These are phyloP conservation scores for Alosa sapidissima DNA, from an alignment of 2,797 vertebrate species.

Conservation along the genomic window DNA sequence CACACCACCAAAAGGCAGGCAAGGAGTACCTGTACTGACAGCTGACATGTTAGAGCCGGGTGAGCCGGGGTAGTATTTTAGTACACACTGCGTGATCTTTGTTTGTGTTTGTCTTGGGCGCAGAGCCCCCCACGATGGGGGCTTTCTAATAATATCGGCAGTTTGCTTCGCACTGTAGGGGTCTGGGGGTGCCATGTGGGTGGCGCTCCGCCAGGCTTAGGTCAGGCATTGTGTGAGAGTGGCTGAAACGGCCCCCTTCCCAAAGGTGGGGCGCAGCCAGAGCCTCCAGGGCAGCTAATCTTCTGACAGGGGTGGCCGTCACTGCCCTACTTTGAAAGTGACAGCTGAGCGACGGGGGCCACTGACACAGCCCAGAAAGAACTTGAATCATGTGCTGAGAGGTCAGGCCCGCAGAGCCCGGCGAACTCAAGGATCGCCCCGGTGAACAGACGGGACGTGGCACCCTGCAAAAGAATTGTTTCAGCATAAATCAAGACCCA, in stretches of 20 bases:
- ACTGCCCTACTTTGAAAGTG: conserved; percentile 61
- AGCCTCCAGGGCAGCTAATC: neutral
- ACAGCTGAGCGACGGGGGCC: conserved; percentile 64
- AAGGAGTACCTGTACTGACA: conserved; percentile 23
- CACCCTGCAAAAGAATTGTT: neutral
- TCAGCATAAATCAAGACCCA: neutral
- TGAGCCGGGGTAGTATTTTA: conserved; percentile 29
- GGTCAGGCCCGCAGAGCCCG: neutral
- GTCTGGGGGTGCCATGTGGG: conserved; percentile 23
- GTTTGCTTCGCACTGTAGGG: conserved; percentile 37
- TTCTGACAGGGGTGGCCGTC: conserved; percentile 29
- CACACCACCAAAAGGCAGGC: neutral
- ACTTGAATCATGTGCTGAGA: conserved; percentile 48
- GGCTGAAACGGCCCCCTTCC: conserved; percentile 56
- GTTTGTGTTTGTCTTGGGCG: conserved; percentile 36
- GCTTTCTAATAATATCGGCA: conserved; percentile 47
- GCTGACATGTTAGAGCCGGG: conserved; percentile 33
- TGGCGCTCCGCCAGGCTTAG: conserved; percentile 43
- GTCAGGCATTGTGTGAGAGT: conserved; percentile 50
- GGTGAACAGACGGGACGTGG: neutral
- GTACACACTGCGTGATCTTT: conserved; percentile 18
- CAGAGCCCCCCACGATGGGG: conserved; percentile 1
- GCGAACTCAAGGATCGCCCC: neutral
- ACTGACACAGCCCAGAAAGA: conserved; percentile 65
- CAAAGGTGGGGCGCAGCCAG: neutral